Conservation (phyloP, 2,113 vertebrate species). For the Scatophagus argus region DNA sequence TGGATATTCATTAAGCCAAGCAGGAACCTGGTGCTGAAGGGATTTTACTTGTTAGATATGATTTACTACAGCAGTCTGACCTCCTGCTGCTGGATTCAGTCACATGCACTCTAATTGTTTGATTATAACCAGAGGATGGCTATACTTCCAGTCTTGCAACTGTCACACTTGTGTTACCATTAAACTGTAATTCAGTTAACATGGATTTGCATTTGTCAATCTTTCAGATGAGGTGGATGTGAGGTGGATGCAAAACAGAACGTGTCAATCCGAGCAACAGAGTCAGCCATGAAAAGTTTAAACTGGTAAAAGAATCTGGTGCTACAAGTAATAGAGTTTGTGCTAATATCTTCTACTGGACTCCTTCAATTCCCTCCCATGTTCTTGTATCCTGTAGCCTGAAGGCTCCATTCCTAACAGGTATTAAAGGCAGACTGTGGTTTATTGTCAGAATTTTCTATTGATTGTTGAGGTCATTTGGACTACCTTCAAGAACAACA, state of each 20-base stretch:
- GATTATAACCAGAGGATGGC: constrained; percentile 55
- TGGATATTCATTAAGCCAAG: constrained; percentile 61
- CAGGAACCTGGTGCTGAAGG: constrained; percentile 51
- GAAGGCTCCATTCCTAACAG: background rate
- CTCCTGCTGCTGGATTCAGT: constrained; percentile 59
- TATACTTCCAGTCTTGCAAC: constrained; percentile 16
- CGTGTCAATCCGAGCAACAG: background rate
- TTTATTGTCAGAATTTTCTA: background rate
- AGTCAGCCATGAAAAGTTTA: background rate
- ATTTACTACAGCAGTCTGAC: constrained; percentile 58
- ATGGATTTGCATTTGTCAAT: constrained; percentile 31
- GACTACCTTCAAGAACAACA: background rate
- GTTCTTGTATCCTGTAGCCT: background rate
- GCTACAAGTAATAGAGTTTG: background rate
- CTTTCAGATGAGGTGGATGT: constrained; percentile 7
- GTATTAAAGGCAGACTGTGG: background rate
- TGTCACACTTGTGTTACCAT: background rate
- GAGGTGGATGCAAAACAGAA: constrained; percentile 5
- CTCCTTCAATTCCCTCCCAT: background rate
- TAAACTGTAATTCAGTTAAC: constrained; percentile 28
- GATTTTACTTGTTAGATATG: constrained; percentile 63
- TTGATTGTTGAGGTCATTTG: background rate
- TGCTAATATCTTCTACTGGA: background rate
- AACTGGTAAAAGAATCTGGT: background rate
- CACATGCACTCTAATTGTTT: constrained; percentile 43